Base-by-base conservation (phyloP, 2,888 invertebrate species). In the Euplagia quadripunctaria region DNA sequence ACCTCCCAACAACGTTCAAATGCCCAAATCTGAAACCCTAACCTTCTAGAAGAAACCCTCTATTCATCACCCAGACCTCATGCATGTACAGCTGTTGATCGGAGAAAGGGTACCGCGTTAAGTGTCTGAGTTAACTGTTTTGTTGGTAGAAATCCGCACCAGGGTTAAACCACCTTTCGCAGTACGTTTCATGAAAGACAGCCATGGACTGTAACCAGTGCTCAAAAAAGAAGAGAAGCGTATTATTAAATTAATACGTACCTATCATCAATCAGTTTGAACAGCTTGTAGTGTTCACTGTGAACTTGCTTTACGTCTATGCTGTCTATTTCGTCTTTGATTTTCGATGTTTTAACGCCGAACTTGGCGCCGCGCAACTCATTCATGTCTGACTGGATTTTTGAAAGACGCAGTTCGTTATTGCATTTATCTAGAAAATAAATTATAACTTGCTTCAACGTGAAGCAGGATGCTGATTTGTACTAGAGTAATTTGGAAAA, bases 181-280 rank as follows among this genome's bases (percentile, higher is more conserved):
- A 4, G 43, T 4, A 46, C 1, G 9, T 46, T 6, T 46, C 43
- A 46, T 46, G 43, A 4, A 46, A 46, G 43, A 8, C 9, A 46
- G 43, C 43, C 43, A 46, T 46, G 43, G 43, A 9, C 1, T 46
- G 6, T 9, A 46, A 4, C 0, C 9, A 46, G 43, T 46, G 43
- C 43, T 8, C 43, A 46, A 8, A 46, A 46, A 46, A 31, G 31
- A 31, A 31, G 1, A 31, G 31, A 31, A 31, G 31, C 31, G 31
- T 9, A 46, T 9, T 4, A 6, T 6, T 46, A 31, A 14, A 14
- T 14, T 12, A 61, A 41, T 31, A 49, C 42, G 1, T 69, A 86
- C 94, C 94, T 91, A 79, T 94, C 94, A 49, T 76, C 70, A 55
- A 89, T 86, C 4, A 94, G 81, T 81, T 94, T 94, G n/a, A 88